These are phyloP conservation scores for Dicyrtoma fusca DNA, from an alignment of 2,888 invertebrate genomes.

Conservation along the genomic window DNA sequence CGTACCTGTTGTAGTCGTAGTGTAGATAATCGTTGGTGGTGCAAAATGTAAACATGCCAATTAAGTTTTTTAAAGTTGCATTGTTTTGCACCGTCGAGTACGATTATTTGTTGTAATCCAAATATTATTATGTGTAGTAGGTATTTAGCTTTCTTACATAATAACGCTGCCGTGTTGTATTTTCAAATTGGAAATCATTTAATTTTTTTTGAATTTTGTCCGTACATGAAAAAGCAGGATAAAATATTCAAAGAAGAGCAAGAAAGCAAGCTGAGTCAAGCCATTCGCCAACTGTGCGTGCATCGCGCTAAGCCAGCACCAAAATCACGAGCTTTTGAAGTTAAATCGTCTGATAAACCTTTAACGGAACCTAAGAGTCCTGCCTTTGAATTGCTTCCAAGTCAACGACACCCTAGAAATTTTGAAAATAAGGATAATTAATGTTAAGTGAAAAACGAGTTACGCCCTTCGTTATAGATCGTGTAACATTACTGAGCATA, in stretches of 20 bases:
- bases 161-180: too few relatives aligned
- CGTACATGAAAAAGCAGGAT: conserved; percentile 27
- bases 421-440: conserved; percentile 20
- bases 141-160: too few relatives aligned
- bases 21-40: too few relatives aligned
- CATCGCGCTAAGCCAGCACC: conserved; percentile 70
- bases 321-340: conserved; percentile 62
- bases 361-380: conserved; percentile 71
- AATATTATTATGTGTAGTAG: too few relatives aligned
- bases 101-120: too few relatives aligned
- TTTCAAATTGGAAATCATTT: too few relatives aligned
- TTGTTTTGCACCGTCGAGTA: too few relatives aligned
- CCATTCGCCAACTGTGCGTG: conserved; percentile 59
- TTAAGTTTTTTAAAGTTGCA: too few relatives aligned
- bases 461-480: too few relatives aligned
- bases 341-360: conserved; percentile 63
- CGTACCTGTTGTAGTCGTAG: too few relatives aligned
- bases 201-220: not conserved
- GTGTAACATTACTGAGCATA: too few relatives aligned
- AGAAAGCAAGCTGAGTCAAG: conserved; percentile 27
- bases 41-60: too few relatives aligned
- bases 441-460: conserved; percentile 16
- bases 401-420: conserved; percentile 41
- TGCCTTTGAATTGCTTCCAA: conserved; percentile 50
- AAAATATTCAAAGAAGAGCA: conserved; percentile 39